These are phyloP conservation scores for Schizaphis graminum DNA, from an alignment of 2,888 invertebrate genomes.

Conservation along the genomic window DNA sequence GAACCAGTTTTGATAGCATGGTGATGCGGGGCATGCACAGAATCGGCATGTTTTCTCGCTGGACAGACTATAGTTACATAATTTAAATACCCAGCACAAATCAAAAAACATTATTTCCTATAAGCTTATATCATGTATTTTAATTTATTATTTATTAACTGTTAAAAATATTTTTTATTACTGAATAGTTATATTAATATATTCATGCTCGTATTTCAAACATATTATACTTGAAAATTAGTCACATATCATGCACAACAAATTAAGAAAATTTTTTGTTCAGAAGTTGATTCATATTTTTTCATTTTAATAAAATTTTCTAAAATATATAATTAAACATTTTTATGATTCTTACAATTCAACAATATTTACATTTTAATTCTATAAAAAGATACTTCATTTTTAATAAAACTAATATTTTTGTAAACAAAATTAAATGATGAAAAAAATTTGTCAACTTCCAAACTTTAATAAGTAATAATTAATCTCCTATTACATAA, in stretches of 20 bases:
- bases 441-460: conserved; percentile 30
- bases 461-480: neutral
- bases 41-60: too few species aligned
- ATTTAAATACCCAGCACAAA: neutral
- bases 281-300: conserved; percentile 26
- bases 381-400: neutral
- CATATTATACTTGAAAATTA: neutral
- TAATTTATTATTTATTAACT: neutral
- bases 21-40: too few species aligned
- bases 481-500: neutral
- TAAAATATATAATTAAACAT: neutral
- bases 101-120: neutral
- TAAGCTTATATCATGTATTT: neutral
- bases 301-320: neutral
- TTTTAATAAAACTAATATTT: neutral
- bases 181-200: neutral
- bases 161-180: neutral
- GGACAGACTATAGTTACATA: too few species aligned
- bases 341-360: neutral
- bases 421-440: neutral
- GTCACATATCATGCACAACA: conserved; percentile 28
- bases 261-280: neutral
- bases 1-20: too few species aligned
- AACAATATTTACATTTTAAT: neutral
- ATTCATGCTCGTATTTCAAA: neutral